Evolutionary conservation across 1,140 invertebrate species (phyloP), one percentile per base, ranked within the genome.

Genomic region (Scaptomyza montana): DNA sequence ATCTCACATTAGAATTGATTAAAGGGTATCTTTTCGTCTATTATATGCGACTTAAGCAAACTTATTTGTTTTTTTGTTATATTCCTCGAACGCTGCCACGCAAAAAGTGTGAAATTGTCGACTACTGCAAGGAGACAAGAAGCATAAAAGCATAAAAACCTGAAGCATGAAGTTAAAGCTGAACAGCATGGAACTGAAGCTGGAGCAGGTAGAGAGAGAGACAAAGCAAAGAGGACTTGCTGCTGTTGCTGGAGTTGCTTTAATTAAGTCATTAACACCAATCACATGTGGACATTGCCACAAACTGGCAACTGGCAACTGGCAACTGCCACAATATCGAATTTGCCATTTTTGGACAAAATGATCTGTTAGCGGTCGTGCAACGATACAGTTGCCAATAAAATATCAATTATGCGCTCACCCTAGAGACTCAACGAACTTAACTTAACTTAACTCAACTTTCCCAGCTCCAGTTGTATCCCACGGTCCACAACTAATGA

Each of bases 191-290:
- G 19, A 9, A 30, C 49, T 33, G 50, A 43, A 9, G 41, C 49
- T 33, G 43, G n/a, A 55, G 50, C 69, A 61, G 64, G 70, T 61
- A 60, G 51, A 49, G 51, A 49, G 36, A 45, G 39, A 47, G 39
- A 33, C 46, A 25, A 25, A 25, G 21, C 21, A 25, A 25, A 25
- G 21, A 36, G 59, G 47, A 51, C 8, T 9, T 39, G 3, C 57
- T 62, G 66, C 63, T 47, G 62, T 12, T 61, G 16, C 63, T 50
- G 65, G 63, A 80, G 80, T 47, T 75, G 86, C 77, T 87, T 87
- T 90, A 90, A 90, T 90, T 90, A 90, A 90, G 87, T 87, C 87
- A 90, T 90, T 90, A 90, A 90, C 87, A 90, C 87, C 87, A 73
- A 77, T 67, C 59, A 53, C 46, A 82, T 47, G 49, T 71, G 73